Conservation (phyloP, 1,140 invertebrate genomes). For the Chlorops oryzae region DNA sequence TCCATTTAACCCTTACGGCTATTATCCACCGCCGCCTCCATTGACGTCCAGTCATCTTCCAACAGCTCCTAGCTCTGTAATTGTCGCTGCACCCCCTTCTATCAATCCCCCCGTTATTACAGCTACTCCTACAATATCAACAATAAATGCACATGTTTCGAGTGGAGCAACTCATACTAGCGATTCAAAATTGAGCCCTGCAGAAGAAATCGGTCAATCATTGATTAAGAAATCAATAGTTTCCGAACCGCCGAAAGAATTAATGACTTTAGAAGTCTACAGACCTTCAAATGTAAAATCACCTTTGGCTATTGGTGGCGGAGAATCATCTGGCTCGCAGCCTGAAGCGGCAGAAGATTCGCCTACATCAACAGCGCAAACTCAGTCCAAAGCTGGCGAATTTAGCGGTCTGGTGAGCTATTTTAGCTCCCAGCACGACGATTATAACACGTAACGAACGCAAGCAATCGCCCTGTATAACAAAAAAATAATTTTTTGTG, state of each 20-base stretch:
- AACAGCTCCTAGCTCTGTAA: conserved; percentile 7
- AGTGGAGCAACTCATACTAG: no score
- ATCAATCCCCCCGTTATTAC: neutral
- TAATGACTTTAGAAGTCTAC: conserved; percentile 38
- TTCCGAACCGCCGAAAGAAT: conserved; percentile 31
- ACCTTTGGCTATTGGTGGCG: conserved; percentile 21
- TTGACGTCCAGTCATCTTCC: conserved; percentile 28
- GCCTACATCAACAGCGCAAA: conserved; percentile 13
- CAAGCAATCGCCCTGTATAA: no score
- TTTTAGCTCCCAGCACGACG: conserved; percentile 70
- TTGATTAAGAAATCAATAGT: no score
- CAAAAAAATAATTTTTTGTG: no score
- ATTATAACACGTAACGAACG: conserved; percentile 47
- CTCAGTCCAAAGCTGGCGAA: conserved; percentile 49
- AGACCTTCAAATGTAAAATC: conserved; percentile 38
- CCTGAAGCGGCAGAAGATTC: conserved; percentile 31
- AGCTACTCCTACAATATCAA: neutral
- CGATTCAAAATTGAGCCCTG: no score
- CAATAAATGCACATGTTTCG: no score
- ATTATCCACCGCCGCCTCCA: conserved; percentile 39
- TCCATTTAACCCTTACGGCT: conserved; percentile 38
- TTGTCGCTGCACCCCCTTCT: conserved; percentile 4
- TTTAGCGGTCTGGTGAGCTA: conserved; percentile 77
- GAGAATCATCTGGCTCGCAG: conserved; percentile 18
- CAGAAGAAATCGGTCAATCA: no score